Conservation (phyloP, 2,113 vertebrate species). For the Crotalus helleri region DNA sequence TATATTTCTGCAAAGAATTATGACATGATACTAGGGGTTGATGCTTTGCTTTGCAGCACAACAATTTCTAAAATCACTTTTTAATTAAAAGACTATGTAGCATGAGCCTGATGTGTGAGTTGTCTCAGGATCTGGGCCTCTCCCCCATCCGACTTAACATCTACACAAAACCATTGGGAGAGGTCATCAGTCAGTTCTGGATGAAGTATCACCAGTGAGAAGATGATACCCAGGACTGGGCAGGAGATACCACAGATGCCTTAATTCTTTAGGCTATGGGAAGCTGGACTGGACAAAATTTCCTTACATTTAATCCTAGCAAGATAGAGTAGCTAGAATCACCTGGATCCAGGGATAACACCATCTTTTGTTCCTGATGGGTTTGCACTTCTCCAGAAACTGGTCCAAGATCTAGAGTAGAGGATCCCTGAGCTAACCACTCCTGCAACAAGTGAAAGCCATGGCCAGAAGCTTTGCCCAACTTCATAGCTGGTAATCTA, state of each 20-base stretch:
- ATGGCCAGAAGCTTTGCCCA: background rate
- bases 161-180: background rate
- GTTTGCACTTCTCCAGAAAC: background rate
- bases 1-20: background rate
- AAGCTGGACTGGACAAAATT: background rate
- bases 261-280: background rate
- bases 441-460: background rate
- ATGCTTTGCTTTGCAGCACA: background rate
- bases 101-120: background rate
- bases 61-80: background rate
- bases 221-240: background rate
- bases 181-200: background rate
- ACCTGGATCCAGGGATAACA: background rate
- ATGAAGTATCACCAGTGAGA: background rate
- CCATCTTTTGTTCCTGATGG: background rate
- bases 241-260: background rate
- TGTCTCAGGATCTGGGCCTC: background rate
- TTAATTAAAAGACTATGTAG: background rate
- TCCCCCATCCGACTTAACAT: background rate
- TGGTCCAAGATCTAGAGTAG: background rate
- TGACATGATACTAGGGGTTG: background rate
- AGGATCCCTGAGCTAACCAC: background rate
- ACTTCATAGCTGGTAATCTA: background rate
- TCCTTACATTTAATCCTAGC: background rate
- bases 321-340: background rate